A percentile compares a stretch with the other conserved stretches of the same genome.
Evolutionary conservation across 2,888 invertebrate genomes (phyloP).

Genomic region (Heteromyza rotundicornis): DNA sequence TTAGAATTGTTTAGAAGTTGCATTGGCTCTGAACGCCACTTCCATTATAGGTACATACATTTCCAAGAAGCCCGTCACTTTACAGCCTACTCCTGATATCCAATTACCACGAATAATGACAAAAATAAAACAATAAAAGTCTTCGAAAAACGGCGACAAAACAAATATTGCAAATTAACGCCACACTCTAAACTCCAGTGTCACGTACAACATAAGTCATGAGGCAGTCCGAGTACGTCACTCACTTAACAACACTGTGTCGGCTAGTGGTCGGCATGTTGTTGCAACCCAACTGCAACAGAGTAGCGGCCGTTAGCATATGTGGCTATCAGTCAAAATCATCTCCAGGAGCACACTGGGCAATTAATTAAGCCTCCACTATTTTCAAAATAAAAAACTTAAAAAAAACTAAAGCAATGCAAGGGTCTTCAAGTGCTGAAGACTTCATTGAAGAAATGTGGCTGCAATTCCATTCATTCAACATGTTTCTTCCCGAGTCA

Average conservation of each 20-base stretch:
- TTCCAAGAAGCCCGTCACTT: background rate
- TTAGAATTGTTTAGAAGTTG: too few relatives aligned
- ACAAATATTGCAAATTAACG: constrained; percentile 50
- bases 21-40: too few relatives aligned
- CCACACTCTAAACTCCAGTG: constrained; percentile 46
- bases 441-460: constrained; percentile 18
- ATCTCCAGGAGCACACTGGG: constrained; percentile 12
- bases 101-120: background rate
- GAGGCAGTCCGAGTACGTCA: background rate
- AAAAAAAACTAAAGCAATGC: too few relatives aligned
- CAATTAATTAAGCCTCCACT: constrained; percentile 52
- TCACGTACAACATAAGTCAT: constrained; percentile 41
- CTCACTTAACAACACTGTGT: background rate
- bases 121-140: background rate
- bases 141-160: constrained; percentile 21
- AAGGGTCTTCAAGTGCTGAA: background rate
- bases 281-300: constrained; percentile 2
- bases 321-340: constrained; percentile 1
- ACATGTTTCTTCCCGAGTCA: background rate
- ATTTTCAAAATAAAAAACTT: too few relatives aligned
- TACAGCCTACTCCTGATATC: background rate
- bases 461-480: constrained; percentile 15
- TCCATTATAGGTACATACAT: background rate
- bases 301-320: constrained; percentile 13
- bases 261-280: too few relatives aligned